These are phyloP conservation scores for Scaptomyza graminum DNA, from an alignment of 1,140 invertebrate species.

Conservation along the genomic window DNA sequence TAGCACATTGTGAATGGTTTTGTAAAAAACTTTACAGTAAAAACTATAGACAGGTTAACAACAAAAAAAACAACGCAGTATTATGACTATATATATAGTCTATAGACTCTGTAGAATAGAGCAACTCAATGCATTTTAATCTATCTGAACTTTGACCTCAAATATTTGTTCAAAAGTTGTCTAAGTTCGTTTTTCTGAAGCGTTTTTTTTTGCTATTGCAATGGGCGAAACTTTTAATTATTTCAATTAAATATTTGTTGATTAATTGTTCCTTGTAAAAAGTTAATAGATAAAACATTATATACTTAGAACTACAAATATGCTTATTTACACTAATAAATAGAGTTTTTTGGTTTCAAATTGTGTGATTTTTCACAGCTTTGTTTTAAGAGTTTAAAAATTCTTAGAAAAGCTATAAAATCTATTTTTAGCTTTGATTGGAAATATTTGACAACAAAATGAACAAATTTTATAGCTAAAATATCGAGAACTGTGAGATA, in stretches of 20 bases:
- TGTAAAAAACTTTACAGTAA: neutral
- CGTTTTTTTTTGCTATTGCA: neutral
- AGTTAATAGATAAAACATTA: too few species aligned
- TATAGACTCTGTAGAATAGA: neutral
- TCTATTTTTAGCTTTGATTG: neutral
- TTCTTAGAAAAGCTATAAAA: neutral
- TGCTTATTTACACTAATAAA: too few species aligned
- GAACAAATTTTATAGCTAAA: neutral
- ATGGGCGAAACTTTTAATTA: neutral
- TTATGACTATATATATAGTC: neutral
- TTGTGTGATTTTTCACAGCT: neutral
- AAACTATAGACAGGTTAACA: neutral
- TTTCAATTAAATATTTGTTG: neutral
- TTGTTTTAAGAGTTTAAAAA: neutral
- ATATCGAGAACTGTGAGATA: neutral
- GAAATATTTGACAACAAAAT: neutral
- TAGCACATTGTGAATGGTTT: neutral
- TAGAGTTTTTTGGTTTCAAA: neutral
- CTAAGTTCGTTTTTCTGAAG: neutral
- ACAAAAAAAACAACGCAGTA: neutral
- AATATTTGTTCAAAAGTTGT: neutral
- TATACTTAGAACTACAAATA: too few species aligned
- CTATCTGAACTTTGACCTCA: slow-evolving; percentile 9
- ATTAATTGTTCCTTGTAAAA: neutral
- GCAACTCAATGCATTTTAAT: neutral